A percentile compares a stretch with the other conserved stretches of the same genome.
These are phyloP conservation scores for Linurgus olivaceus DNA, from an alignment of 2,797 vertebrate genomes.

Conservation along the genomic window DNA sequence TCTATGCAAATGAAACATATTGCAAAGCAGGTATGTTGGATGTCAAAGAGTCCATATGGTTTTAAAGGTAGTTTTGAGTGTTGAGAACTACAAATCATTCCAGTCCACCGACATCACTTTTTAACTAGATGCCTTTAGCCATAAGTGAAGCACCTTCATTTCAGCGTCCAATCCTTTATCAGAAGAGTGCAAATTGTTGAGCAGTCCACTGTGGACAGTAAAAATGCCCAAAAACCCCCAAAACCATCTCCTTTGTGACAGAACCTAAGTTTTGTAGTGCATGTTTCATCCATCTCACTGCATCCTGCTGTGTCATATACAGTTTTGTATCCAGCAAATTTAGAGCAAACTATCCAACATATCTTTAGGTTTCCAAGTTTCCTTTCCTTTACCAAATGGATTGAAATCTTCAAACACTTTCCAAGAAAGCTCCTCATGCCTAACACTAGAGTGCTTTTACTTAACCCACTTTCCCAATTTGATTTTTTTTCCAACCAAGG, in stretches of 20 bases:
- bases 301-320: background rate
- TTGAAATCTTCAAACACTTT: background rate
- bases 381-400: background rate
- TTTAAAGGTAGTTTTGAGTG: background rate
- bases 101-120: background rate
- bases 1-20: conserved; percentile 23
- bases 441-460: background rate
- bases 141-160: background rate
- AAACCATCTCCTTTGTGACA: background rate
- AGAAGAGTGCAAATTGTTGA: background rate
- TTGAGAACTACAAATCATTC: background rate
- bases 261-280: background rate
- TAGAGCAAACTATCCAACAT: background rate
- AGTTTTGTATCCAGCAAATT: background rate
- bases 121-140: background rate
- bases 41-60: background rate
- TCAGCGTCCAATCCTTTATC: background rate
- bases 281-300: background rate
- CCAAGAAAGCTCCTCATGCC: background rate
- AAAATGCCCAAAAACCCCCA: background rate
- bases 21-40: background rate
- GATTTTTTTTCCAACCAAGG: background rate
- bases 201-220: background rate
- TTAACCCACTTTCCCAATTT: background rate
- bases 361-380: background rate